Base-by-base conservation (phyloP, 2,888 invertebrate species). In the Euplexia lucipara region DNA sequence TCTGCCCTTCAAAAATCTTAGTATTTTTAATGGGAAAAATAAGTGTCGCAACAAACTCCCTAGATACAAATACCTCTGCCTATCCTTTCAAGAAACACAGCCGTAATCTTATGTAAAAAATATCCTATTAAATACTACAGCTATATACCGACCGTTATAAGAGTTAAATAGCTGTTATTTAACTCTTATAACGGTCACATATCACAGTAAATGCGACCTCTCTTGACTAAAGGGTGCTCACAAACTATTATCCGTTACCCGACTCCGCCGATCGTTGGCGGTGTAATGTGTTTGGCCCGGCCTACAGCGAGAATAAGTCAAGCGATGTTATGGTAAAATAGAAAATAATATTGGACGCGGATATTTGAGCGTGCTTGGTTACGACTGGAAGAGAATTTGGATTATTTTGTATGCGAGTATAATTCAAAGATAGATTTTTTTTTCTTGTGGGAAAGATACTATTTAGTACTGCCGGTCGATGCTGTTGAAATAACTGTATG, bases 311-410 rank as follows among this genome's bases (percentile, higher is more conserved):
- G 76, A 78, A 81, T 76, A 81, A 81, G 76, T 76, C 76, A 64
- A 74, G 71, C 74, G 70, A 61, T 70, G 73, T 68, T 79, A 67
- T 81, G 79, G 75, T 82, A 82, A 82, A 82, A 78, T 64, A 78
- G 76, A 79, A 83, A 83, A 83, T 81, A 78, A 83, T 75, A 78
- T 74, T 54, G 20, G 3, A 60, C 78, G 8, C 0, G 22, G 75
- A 76, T 78, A 6, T 64, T 18, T 26, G 30, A 49, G 48, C 20
- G 44, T 16, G 22, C 5, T 18, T 3, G 35, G 6, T 3, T 9
- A 48, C 12, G 12, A 44, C 70, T 64, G 16, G 75, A 70, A 49
- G 10, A 0, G 14, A 3, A n/a, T 20, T 18, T 1, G 6, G n/a
- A 2, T 26, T 9, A 49, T 32, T 32, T 30, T 5, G 1, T 41